Evolutionary conservation across 2,888 invertebrate genomes (phyloP).

Genomic region (Andricus curvator): DNA sequence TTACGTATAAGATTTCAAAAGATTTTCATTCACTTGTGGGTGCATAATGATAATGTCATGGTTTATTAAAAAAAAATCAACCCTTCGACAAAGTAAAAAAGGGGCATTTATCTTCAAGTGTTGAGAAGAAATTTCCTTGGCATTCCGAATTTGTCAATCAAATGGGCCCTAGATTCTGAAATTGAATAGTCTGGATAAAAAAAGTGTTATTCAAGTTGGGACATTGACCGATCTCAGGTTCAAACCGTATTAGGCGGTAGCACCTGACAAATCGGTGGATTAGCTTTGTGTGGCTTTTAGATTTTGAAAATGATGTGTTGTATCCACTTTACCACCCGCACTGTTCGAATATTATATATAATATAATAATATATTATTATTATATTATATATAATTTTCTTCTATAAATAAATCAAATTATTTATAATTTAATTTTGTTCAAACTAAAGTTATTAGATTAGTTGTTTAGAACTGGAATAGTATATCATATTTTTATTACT

Average conservation of each 20-base stretch:
- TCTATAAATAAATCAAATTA: too few species aligned
- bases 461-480: too few species aligned
- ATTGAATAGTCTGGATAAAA: slow-evolving; percentile 48
- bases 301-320: neutral
- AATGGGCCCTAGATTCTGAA: slow-evolving; percentile 26
- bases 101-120: slow-evolving; percentile 47
- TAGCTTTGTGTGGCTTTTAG: slow-evolving; percentile 47
- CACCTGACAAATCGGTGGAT: slow-evolving; percentile 71
- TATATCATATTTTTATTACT: too few species aligned
- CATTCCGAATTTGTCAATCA: slow-evolving; percentile 62
- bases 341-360: too few species aligned
- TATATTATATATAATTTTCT: too few species aligned
- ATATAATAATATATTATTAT: too few species aligned
- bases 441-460: too few species aligned
- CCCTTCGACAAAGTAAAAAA: slow-evolving; percentile 51
- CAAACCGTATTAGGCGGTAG: slow-evolving; percentile 52
- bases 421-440: too few species aligned
- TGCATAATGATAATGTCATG: slow-evolving; percentile 5
- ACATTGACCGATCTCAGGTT: slow-evolving; percentile 53
- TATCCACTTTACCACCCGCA: slow-evolving; percentile 6
- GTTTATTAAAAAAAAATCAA: slow-evolving; percentile 39
- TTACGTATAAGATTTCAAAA: neutral
- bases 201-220: slow-evolving; percentile 55
- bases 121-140: slow-evolving; percentile 44
- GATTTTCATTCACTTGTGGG: slow-evolving; percentile 3